Evolutionary conservation across 2,797 vertebrate species (phyloP), one percentile per base, ranked within the genome.

Genomic region (Fundulus diaphanus): DNA sequence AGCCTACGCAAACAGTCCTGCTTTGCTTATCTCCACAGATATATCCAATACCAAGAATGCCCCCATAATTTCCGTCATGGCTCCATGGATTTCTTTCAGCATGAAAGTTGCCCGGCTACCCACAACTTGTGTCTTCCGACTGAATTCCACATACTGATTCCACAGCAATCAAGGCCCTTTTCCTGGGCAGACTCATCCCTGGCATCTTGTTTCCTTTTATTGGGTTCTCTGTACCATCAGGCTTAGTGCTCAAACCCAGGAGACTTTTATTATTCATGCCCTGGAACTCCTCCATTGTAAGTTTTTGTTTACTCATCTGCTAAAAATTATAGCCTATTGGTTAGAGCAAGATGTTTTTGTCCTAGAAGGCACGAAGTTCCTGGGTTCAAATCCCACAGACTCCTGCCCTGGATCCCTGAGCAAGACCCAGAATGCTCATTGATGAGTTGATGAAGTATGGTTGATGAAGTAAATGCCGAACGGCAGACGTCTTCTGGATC

Each of bases 201-300:
- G 22, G 71, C 71, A 49, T 48, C 7, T 7, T 44, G 27, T 75
- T 59, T 80, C 56, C 24, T 78, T 61, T 48, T 54, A 56, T 54
- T 73, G n/a, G 56, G 33, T 76, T 78, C n/a, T 71, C 29, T 69
- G 69, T 63, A 61, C 56, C 56, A 54, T 44, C 51, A 6, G 12
- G 24, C 24, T 44, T n/a, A 29, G 35, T 54, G 46, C 42, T 76
- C n/a, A 31, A 66, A 31, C 27, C n/a, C 37, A 27, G 24, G 13
- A 44, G 18, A 29, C 3, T 20, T 63, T 37, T 24, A 24, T 31
- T 7, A 24, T 12, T 18, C 33, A 24, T 63, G 35, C 35, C 61
- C 37, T 12, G 22, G 20, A 65, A 6, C 13, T n/a, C 4, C n/a
- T 54, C n/a, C n/a, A 29, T 2, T 56, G 54, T 56, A 56, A 12